Conservation (phyloP, 1,140 invertebrate species). For the Mycetomoellerius zeteki region DNA sequence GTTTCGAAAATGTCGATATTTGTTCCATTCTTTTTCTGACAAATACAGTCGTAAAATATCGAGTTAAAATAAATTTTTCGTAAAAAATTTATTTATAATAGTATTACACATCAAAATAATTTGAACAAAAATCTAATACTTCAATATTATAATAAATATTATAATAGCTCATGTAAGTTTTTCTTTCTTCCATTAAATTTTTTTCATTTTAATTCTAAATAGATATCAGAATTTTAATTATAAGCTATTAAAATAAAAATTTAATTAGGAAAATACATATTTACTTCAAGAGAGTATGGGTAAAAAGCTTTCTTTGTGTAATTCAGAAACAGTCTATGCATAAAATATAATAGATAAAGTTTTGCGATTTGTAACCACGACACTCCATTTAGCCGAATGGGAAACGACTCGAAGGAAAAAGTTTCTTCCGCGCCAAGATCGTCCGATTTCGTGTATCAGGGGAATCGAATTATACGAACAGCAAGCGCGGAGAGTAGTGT, state of each 20-base stretch:
- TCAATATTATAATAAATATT: neutral
- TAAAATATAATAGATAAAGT: constrained; percentile 38
- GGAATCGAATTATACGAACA: constrained; percentile 40
- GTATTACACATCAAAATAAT: neutral
- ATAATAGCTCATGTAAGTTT: neutral
- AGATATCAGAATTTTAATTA: neutral
- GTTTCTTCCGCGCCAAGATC: constrained; percentile 11
- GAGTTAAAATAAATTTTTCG: neutral
- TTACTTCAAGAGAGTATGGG: neutral
- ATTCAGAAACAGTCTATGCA: neutral
- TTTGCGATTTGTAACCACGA: constrained; percentile 8
- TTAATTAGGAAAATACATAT: neutral
- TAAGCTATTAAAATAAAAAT: neutral
- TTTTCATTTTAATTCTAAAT: neutral
- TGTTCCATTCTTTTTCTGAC: constrained; percentile 37
- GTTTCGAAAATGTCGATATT: constrained; percentile 39
- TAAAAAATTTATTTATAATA: constrained; percentile 1
- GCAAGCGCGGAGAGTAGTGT: neutral
- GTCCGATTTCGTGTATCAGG: constrained; percentile 18
- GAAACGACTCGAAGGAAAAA: constrained; percentile 26
- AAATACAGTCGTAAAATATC: constrained; percentile 41
- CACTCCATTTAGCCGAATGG: neutral
- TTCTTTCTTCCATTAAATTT: neutral
- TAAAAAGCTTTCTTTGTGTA: neutral
- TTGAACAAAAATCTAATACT: neutral